Conservation (phyloP, 2,888 invertebrate species). For the Rosalia funebris region DNA sequence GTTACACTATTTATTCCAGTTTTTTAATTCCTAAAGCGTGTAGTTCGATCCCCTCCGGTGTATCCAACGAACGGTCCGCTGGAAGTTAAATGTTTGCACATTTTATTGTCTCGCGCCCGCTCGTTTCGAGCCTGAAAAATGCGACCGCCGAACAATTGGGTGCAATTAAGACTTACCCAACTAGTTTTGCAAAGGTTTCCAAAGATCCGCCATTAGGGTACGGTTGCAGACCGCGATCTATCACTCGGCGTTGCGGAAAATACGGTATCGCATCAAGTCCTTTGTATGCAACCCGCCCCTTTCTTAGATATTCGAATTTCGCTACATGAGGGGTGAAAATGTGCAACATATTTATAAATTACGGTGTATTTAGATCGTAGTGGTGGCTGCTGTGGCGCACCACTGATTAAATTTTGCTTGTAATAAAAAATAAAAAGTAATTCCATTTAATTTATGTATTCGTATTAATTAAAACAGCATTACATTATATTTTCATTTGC, state of each 20-base stretch:
- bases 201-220: not conserved
- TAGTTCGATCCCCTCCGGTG: not conserved
- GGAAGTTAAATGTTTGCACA: conserved; percentile 27
- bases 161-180: conserved; percentile 28
- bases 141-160: conserved; percentile 18
- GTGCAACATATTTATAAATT: too few species aligned
- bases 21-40: not conserved
- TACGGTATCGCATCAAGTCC: not conserved
- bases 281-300: too few species aligned
- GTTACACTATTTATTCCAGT: too few species aligned
- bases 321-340: too few species aligned
- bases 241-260: not conserved
- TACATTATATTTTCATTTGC: too few species aligned
- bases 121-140: conserved; percentile 22
- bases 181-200: conserved; percentile 12
- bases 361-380: too few species aligned
- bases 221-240: not conserved
- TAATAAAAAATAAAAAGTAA: too few species aligned
- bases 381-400: too few species aligned
- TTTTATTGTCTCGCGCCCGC: conserved; percentile 11
- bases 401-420: too few species aligned
- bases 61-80: conserved; percentile 17
- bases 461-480: too few species aligned
- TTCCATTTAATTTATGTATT: too few species aligned
- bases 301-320: too few species aligned